These are phyloP conservation scores for Gisinianus flammeolus DNA, from an alignment of 2,888 invertebrate species.

Conservation along the genomic window DNA sequence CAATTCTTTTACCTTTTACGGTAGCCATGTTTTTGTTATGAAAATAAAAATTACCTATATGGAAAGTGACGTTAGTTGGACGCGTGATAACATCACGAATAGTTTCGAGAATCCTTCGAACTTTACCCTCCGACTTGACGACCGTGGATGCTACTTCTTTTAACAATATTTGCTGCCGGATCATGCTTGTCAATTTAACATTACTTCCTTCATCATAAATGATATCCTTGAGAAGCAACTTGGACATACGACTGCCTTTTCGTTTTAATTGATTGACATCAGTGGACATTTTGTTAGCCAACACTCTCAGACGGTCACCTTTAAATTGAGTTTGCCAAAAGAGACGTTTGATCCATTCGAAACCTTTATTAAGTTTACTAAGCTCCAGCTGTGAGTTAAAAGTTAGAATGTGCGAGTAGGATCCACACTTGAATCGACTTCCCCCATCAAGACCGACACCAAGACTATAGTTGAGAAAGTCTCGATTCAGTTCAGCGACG, in stretches of 20 bases:
- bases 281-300: slow-evolving; percentile 80
- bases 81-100: slow-evolving; percentile 69
- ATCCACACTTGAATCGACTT: slow-evolving; percentile 72
- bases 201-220: slow-evolving; percentile 65
- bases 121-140: slow-evolving; percentile 60
- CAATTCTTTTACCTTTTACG: no score
- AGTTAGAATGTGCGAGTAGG: slow-evolving; percentile 72
- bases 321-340: slow-evolving; percentile 75
- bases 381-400: slow-evolving; percentile 76
- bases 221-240: slow-evolving; percentile 69
- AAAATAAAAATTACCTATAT: no score
- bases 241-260: slow-evolving; percentile 73
- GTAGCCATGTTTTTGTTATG: no score
- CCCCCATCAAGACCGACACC: slow-evolving; percentile 70
- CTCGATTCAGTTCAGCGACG: slow-evolving; percentile 77
- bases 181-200: slow-evolving; percentile 65
- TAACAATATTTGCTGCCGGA: slow-evolving; percentile 79
- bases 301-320: slow-evolving; percentile 75
- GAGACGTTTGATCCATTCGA: slow-evolving; percentile 78
- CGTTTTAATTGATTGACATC: slow-evolving; percentile 72
- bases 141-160: slow-evolving; percentile 70
- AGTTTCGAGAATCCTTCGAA: slow-evolving; percentile 65
- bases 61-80: slow-evolving; percentile 71
- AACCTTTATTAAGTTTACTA: slow-evolving; percentile 72
- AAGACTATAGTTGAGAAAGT: slow-evolving; percentile 71